Evolutionary conservation across 2,888 invertebrate genomes (phyloP), one percentile per base, ranked within the genome.

Genomic region (Germaria angustata): DNA sequence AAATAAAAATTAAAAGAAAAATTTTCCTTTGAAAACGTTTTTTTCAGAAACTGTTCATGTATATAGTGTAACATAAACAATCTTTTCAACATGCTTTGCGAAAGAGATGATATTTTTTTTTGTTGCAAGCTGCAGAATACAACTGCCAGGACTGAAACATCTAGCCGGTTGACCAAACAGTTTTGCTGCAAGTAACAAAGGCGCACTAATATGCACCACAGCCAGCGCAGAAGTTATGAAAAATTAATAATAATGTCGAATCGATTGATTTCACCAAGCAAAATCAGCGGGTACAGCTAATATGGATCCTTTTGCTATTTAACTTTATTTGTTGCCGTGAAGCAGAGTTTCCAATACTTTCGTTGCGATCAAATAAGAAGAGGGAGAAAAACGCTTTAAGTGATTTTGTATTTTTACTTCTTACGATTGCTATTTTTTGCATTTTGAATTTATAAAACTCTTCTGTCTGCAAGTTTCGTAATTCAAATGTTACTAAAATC

Each of bases 211-310:
- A 84, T 84, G 81, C 80, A 68, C 86, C 80, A 68, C 86, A 86
- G 86, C 86, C 55, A 69, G 81, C 87, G 88, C 89, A 89, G 89
- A 89, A 89, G 89, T 89, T 89, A 89, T 89, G 89, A 89, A 89
- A 89, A 89, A 89, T 89, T 89, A 89, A 89, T 89, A 89, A 89
- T 89, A 89, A 89, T 88, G 89, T 89, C 89, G 89, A 89, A 89
- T 89, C 89, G 89, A 89, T 89, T 89, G 89, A 89, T 89, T 89
- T 89, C 84, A 69, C 83, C 77, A 84, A 85, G 75, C 69, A 75
- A 53, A 82, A 65, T 75, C 82, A 82, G 82, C 79, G 71, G 82
- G 79, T 66, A 59, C 57, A 75, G 22, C 78, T 79, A 82, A 82
- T 79, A 82, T 82, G 75, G 17, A 55, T 77, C 69, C 82, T 75